phyloP scores from a whole-genome alignment of 2,888 invertebrate species.

The Tinea trinotella region DNA sequence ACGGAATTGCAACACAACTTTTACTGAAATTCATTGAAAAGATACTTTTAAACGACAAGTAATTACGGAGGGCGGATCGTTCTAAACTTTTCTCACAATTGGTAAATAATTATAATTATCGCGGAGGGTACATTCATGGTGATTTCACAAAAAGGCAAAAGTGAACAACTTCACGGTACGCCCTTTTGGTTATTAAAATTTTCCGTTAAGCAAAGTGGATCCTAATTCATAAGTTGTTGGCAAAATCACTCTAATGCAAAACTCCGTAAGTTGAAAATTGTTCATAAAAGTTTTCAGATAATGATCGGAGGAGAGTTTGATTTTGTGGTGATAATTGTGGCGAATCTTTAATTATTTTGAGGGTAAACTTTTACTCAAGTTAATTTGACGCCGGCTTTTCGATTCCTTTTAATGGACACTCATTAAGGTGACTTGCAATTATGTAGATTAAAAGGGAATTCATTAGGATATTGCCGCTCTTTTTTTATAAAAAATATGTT shows the following conservation, averaged over 20 bases:
- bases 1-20: slow-evolving; percentile 28
- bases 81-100: slow-evolving; percentile 60
- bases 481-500: too few relatives aligned
- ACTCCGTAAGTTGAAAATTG: slow-evolving; percentile 36
- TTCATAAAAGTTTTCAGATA: slow-evolving; percentile 37
- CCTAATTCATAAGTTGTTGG: slow-evolving; percentile 28
- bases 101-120: slow-evolving; percentile 71
- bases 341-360: slow-evolving; percentile 71
- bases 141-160: slow-evolving; percentile 62
- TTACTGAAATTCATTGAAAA: slow-evolving; percentile 59
- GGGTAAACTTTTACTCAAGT: slow-evolving; percentile 68
- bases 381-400: slow-evolving; percentile 62
- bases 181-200: slow-evolving; percentile 64
- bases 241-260: slow-evolving; percentile 36
- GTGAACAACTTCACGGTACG: slow-evolving; percentile 55
- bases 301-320: slow-evolving; percentile 68
- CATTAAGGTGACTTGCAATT: slow-evolving; percentile 65
- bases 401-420: slow-evolving; percentile 66
- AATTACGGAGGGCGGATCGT: slow-evolving; percentile 46
- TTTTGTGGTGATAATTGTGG: slow-evolving; percentile 71
- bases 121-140: slow-evolving; percentile 50
- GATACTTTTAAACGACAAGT: slow-evolving; percentile 56
- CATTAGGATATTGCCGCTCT: too few relatives aligned
- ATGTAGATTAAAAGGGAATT: slow-evolving; percentile 54
- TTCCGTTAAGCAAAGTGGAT: slow-evolving; percentile 42